Evolutionary conservation across 2,888 invertebrate genomes (phyloP), one percentile per base, ranked within the genome.

Genomic region (Brenthis hecate): DNA sequence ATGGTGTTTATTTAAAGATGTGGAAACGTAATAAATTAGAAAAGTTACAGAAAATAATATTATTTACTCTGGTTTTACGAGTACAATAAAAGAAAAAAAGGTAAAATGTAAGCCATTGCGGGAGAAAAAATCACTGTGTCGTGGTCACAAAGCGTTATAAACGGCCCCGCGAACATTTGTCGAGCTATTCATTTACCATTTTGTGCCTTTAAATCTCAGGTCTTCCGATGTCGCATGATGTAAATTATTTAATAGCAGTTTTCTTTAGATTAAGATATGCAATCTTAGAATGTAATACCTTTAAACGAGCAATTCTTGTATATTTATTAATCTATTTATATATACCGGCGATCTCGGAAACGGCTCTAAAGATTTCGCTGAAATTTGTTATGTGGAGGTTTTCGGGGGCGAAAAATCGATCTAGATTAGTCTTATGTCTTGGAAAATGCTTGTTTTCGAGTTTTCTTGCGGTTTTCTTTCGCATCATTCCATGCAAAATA

Each of bases 101-200:
- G 54, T 54, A 43, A 65, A 65, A 56, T 56, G 56, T 56, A 56
- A 65, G 65, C 65, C 56, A 48, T 65, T 65, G 56, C 50, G 28
- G 65, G 65, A 50, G 62, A 65, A 65, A 65, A 65, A 65, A 65
- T 56, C 50, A 65, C 65, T 56, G 65, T 65, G 56, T 65, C 56
- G 50, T 36, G 64, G 56, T 56, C 65, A 66, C 57, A 66, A 56
- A 58, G 65, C 65, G 65, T 58, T 43, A 58, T 66, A 66, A 66
- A 66, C 56, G 65, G 54, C 65, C 56, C 32, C 65, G 65, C 65
- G 65, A 65, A 65, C 56, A 50, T 65, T 65, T 56, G 36, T 56
- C 56, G 50, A 65, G 65, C 56, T 43, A 58, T 58, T 66, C 58
- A 58, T 57, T 53, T 47, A 53, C 28, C 51, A 58, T 57, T 65